Base-by-base conservation (phyloP, 2,797 vertebrate species). In the Bradypodion ventrale region DNA sequence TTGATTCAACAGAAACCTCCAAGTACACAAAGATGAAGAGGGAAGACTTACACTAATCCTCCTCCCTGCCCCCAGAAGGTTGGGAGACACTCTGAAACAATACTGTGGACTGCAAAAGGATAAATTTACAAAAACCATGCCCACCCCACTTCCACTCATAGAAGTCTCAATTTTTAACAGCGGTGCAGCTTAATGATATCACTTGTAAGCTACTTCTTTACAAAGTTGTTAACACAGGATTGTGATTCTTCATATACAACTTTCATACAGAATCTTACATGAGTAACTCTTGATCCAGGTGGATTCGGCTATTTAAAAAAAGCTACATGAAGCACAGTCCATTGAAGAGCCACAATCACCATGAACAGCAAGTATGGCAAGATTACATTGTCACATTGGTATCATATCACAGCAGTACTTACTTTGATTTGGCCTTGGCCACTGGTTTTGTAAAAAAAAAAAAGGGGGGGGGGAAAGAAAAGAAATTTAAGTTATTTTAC, bases 351-450 rank as follows among this genome's bases (percentile, higher is more conserved):
- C 15, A 42, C 12, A 29, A 68, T 23, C 21, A 10, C 63, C 40
- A 81, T 59, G 46, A 62, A 78, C 19, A 74, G 63, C 23, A 85
- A 0, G 21, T 5, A 15, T 8, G 62, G 40, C n/a, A 69, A 42
- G 42, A 81, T 40, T 10, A 21, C 8, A 52, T 16, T 21, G 19
- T 29, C 27, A 21, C 37, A 80, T 21, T 81, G 35, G n/a, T 42
- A 27, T 4, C 15, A 35, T 72, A 76, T 13, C 25, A 82, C 1
- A 70, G 1, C 8, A 70, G 42, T 40, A 97, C 98, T 99, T 97
- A 99, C 98, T 98, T 99, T 78, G 98, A 97, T 91, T 99, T 99
- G 86, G 94, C 95, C 94, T 97, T 99, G 92, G 98, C 98, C 95
- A 98, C 98, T 99, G 93, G 13, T 87, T 82, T 90, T 87, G 63